These are phyloP conservation scores for Drosophila fulvimacula DNA, from an alignment of 2,888 invertebrate species.

Conservation along the genomic window DNA sequence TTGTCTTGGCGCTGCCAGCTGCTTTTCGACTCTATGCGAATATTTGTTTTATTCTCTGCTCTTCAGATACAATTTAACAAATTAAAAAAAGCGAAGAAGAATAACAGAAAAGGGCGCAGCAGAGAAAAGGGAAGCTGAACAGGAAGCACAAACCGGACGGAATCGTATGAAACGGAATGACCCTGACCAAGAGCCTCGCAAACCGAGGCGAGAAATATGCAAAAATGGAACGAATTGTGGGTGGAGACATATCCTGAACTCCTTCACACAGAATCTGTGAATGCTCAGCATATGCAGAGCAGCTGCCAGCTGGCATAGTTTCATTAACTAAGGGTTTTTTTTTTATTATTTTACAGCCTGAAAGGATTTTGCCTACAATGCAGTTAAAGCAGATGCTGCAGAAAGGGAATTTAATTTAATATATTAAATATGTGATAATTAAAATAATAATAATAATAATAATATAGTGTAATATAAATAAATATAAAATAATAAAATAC, in stretches of 20 bases:
- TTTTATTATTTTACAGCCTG: background rate
- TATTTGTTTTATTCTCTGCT: slow-evolving; percentile 16
- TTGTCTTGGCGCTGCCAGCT: slow-evolving; percentile 19
- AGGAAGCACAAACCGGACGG: slow-evolving; percentile 57
- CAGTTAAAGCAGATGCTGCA: background rate
- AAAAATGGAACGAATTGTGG: slow-evolving; percentile 27
- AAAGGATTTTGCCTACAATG: background rate
- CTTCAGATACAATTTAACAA: slow-evolving; percentile 72
- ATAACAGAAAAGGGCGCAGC: slow-evolving; percentile 7
- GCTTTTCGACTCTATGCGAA: slow-evolving; percentile 20
- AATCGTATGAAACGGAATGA: slow-evolving; percentile 41
- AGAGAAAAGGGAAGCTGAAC: slow-evolving; percentile 16
- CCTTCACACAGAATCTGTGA: background rate
- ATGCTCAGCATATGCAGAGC: background rate
- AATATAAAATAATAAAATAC: no score
- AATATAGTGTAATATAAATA: no score
- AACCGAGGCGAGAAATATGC: slow-evolving; percentile 43
- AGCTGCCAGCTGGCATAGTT: slow-evolving; percentile 9
- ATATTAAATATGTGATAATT: background rate
- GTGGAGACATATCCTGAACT: slow-evolving; percentile 18
- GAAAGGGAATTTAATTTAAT: background rate
- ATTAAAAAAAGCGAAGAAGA: slow-evolving; percentile 60
- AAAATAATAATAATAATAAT: background rate
- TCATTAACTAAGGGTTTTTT: slow-evolving; percentile 28
- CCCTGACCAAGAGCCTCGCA: slow-evolving; percentile 59